Conservation (phyloP, 2,113 vertebrate genomes). For the Urocolius indicus region DNA sequence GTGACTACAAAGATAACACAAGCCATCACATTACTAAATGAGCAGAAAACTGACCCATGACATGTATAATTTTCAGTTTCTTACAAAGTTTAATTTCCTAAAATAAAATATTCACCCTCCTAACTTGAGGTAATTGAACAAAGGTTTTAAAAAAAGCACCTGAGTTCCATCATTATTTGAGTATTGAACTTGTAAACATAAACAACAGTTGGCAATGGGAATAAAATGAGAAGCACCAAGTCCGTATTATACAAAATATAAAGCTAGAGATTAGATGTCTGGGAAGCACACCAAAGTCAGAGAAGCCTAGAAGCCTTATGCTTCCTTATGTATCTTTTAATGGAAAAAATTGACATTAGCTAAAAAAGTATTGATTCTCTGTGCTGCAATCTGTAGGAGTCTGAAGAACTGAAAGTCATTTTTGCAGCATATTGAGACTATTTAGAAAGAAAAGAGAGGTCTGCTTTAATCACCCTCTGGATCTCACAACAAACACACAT, state of each 20-base stretch:
- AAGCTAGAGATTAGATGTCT: neutral
- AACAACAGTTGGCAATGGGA: neutral
- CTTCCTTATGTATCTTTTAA: constrained; percentile 14
- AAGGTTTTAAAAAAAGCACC: neutral
- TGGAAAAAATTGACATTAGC: neutral
- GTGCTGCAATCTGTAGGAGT: neutral
- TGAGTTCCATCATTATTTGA: neutral
- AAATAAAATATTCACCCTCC: neutral
- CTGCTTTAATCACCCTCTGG: neutral
- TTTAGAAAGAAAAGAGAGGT: constrained; percentile 6
- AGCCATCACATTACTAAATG: neutral
- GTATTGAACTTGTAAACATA: neutral
- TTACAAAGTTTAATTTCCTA: neutral
- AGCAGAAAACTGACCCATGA: neutral
- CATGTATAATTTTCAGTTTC: neutral
- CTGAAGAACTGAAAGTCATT: neutral
- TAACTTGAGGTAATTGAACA: neutral
- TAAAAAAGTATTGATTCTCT: constrained; percentile 38
- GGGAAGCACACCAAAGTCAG: neutral
- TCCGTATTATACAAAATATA: neutral
- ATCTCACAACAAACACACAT: neutral
- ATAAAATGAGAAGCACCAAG: neutral
- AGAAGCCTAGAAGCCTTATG: neutral
- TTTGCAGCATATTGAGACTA: neutral
- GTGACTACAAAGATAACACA: neutral